Conservation (phyloP, 2,797 vertebrate genomes). For the Pyrocephalus nanus region DNA sequence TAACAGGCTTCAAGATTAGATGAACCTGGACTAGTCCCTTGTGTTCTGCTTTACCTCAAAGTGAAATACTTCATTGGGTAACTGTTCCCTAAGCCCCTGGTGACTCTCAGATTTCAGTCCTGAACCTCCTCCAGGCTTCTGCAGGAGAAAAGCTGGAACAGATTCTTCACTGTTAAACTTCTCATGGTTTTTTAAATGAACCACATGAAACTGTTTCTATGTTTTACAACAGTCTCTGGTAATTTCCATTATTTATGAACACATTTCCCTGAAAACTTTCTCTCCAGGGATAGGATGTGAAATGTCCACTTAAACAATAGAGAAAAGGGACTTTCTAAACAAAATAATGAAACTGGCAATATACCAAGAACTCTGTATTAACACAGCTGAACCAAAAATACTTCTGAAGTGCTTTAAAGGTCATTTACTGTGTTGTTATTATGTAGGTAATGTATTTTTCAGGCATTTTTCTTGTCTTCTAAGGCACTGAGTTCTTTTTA, state of each 20-base stretch:
- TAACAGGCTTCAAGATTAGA: neutral
- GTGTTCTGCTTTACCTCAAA: neutral
- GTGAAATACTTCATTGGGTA: neutral
- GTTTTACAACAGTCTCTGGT: neutral
- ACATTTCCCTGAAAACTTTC: slow-evolving; percentile 43
- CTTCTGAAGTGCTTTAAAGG: neutral
- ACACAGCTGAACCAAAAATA: slow-evolving; percentile 15
- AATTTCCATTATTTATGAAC: slow-evolving; percentile 63
- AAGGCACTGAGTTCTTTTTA: neutral
- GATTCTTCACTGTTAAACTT: neutral
- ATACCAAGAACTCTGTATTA: slow-evolving; percentile 1
- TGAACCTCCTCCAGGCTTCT: neutral
- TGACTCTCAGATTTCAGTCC: neutral
- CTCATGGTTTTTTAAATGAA: neutral
- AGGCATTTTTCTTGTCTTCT: neutral
- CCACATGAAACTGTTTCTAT: neutral
- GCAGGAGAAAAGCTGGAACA: neutral
- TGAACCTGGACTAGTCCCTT: neutral
- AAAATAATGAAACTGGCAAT: slow-evolving; percentile 47
- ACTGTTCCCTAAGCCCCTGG: neutral
- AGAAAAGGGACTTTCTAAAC: slow-evolving; percentile 60
- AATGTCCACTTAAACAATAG: slow-evolving; percentile 53
- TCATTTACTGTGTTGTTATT: neutral
- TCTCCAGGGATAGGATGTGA: slow-evolving; percentile 58
- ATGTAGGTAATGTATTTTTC: neutral